Percentiles rank a stretch among this genome's conserved stretches.
Evolutionary conservation across 2,113 vertebrate genomes (phyloP).

Genomic region (Syrrhaptes paradoxus): DNA sequence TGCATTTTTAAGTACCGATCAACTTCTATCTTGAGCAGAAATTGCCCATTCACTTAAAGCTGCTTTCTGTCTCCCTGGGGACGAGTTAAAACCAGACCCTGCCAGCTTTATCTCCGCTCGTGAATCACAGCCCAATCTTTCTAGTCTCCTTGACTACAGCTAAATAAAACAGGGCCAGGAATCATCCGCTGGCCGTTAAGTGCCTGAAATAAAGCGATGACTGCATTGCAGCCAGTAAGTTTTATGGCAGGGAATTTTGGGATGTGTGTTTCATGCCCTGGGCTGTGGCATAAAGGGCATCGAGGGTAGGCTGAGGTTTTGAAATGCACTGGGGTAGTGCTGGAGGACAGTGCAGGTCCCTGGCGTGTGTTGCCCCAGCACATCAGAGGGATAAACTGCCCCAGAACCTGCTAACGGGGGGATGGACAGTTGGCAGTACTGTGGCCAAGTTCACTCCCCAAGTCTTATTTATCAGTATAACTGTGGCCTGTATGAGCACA

Average conservation of each 20-base stretch:
- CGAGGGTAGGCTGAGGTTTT: background rate
- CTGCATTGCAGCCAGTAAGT: background rate
- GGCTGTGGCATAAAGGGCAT: background rate
- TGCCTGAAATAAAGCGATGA: background rate
- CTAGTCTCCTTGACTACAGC: slow-evolving; percentile 62
- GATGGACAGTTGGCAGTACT: background rate
- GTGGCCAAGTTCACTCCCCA: background rate
- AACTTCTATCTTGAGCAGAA: background rate
- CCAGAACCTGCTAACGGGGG: too few relatives aligned
- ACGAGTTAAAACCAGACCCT: background rate
- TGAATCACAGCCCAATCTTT: slow-evolving; percentile 26
- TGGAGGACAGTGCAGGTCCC: background rate
- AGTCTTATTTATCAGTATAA: background rate
- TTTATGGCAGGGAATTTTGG: background rate
- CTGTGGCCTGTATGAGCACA: accelerated
- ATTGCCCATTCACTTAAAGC: slow-evolving; percentile 44
- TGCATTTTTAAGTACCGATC: background rate
- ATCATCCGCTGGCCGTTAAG: background rate
- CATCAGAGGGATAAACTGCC: background rate
- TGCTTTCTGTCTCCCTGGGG: slow-evolving; percentile 38
- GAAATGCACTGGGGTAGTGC: accelerated
- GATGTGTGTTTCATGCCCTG: background rate
- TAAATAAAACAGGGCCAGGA: slow-evolving; percentile 61
- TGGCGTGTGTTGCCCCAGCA: background rate
- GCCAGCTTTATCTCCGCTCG: slow-evolving; percentile 43